Base-by-base conservation (phyloP, 2,888 invertebrate species). In the Vandiemenella viatica region DNA sequence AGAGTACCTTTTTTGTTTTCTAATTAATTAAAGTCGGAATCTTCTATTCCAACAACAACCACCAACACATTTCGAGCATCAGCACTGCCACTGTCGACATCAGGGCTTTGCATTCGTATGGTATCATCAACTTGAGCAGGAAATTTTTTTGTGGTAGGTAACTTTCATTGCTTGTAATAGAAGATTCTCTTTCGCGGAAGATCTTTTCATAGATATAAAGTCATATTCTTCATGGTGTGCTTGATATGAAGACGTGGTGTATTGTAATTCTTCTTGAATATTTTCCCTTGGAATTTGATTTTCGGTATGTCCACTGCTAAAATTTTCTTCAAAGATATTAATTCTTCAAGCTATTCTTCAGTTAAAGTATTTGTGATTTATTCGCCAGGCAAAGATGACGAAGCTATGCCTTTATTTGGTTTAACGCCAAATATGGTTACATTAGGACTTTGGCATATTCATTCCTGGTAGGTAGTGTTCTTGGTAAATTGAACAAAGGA, bases 51-150 rank as follows among this genome's bases (percentile, higher is more conserved):
- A 53, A 55, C 50, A 50, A 55, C 55, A 50, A 55, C 51, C 21
- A 52, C 57, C 50, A 58, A 57, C 50, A 58, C 53, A 53, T 56
- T 55, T 50, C 55, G 54, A 45, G 52, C 46, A 51, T 56, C 56
- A 50, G 56, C 56, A 52, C 54, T 53, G n/a, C 55, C 57, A 48
- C 57, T 51, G 52, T 58, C 53, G 37, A 58, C 26, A 10, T 23
- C 26, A 23, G 26, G 26, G 26, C 6, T 23, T 23, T 23, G 26
- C 10, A 23, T 23, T 23, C 26, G 26, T 23, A 23, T 10, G 26
- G 26, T 23, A 10, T 23, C 26, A 23, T 10, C 26, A 23, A 23
- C 26, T 23, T 23, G 26, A 23, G 26, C 26, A 23, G 26, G 26
- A 23, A 23, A 23, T 23, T 23, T 23, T 23, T 23, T 23, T 8